Base-by-base conservation (phyloP, 2,888 invertebrate species). In the Pyrocoelia pectoralis region DNA sequence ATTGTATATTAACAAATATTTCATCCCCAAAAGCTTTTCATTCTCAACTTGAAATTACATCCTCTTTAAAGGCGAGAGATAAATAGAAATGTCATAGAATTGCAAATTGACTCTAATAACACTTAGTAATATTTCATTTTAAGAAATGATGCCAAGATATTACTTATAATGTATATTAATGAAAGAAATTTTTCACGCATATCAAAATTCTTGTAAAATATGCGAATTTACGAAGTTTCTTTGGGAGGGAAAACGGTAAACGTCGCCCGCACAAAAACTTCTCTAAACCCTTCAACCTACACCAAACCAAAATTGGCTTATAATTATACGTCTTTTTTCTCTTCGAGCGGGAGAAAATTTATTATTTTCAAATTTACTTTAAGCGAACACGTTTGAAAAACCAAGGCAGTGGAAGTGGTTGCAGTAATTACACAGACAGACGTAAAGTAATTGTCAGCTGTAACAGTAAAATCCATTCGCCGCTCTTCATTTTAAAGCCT, bases 401-500 rank as follows among this genome's bases (percentile, higher is more conserved):
- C 46, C 24, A 56, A 51, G 60, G 60, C 56, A 59, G 56, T 63
- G 50, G 53, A 59, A 64, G 56, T 49, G 63, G 24, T 38, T 43
- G 61, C 61, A 65, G 70, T 70, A 73, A 74, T 74, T 74, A 74
- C 68, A 24, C n/a, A n/a, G n/a, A 71, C 66, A 69, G 70, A 70
- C 64, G 70, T 68, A 70, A 72, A 72, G 70, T 72, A 72, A 72
- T 72, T 71, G 70, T 64, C 68, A 69, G 68, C 65, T 66, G 70
- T 69, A 58, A 51, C 55, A 43, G 58, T 55, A 59, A 62, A 63
- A 59, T 57, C 58, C 55, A 33, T 59, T 54, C 63, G 41, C 43
- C 33, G 61, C 38, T n/a, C 56, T 70, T 66, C 67, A 71, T 69
- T 67, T 68, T 69, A 69, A 70, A 67, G 64, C 61, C 61, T 61